Base-by-base conservation (phyloP, 2,113 vertebrate species). In the Phasianus colchicus region DNA sequence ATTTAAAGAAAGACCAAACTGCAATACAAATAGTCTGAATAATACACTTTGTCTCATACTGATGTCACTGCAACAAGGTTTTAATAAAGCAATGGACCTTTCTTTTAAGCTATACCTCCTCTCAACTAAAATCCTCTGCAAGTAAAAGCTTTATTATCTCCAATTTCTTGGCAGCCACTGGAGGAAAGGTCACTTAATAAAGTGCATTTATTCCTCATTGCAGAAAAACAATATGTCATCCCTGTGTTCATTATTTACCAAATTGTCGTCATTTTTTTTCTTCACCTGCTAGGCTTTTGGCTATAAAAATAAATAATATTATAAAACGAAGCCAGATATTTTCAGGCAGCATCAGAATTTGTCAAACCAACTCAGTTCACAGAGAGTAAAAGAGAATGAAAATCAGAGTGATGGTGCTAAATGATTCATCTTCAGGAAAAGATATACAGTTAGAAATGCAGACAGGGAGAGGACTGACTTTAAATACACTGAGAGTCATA, bases 231-330 rank as follows among this genome's bases (percentile, higher is more conserved):
- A 93, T 98, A 97, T 98, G 96, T 98, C 97, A 97, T 97, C 89
- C 70, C 74, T 88, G 83, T 86, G 93, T 96, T 97, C 97, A 98
- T 98, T 98, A 98, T 98, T 98, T 97, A 98, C 96, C 94, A 97
- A 97, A 98, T 97, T 98, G 96, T 98, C 97, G 96, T 98, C 97
- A 98, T 98, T 98, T 98, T 97, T 97, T 97, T 96, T 95, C 96
- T 98, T 97, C 86, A 97, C 97, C 96, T 97, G 95, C 96, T 96
- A 77, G 72, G 90, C 88, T 98, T 96, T 85, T 69, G 83, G 95
- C 93, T 95, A 96, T 97, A 96, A 98, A 97, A 92, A 97, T 95
- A 97, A 98, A 97, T 97, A 98, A 96, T 97, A 95, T 94, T 97
- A 87, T 95, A 96, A 97, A 97, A 85, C 50, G 45, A 88, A 83